Conservation (phyloP, 2,113 vertebrate species). For the Craseonycteris thonglongyai region DNA sequence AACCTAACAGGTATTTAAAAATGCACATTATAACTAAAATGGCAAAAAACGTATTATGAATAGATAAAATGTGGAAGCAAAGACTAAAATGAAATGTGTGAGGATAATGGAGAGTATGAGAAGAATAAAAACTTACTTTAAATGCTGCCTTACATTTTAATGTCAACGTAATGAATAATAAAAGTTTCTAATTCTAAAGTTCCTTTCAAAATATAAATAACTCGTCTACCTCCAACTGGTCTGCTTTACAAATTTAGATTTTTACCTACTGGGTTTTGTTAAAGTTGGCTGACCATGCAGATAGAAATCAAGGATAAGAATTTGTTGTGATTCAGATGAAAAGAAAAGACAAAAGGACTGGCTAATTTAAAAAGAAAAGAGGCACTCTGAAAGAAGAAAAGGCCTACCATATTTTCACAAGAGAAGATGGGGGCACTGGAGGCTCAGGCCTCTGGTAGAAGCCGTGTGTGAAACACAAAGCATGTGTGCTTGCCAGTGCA, state of each 20-base stretch:
- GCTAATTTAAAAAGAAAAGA: not conserved
- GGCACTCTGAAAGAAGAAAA: not conserved
- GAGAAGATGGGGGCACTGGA: not conserved
- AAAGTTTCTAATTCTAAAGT: not conserved
- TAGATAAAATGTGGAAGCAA: not conserved
- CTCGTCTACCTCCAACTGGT: not conserved
- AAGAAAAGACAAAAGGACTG: not conserved
- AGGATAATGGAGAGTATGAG: not conserved
- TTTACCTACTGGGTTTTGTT: not conserved
- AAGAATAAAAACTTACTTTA: not conserved
- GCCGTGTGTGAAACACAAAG: not conserved
- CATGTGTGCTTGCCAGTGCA: not conserved
- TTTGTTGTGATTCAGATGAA: not conserved
- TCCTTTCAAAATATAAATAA: not conserved
- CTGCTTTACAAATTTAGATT: constrained; percentile 11
- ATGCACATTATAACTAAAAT: not conserved
- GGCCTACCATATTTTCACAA: not conserved
- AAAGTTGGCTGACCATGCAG: not conserved
- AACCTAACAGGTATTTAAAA: not conserved
- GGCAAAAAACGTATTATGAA: not conserved
- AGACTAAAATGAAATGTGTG: not conserved
- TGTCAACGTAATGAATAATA: not conserved
- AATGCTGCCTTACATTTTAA: not conserved
- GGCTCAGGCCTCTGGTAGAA: not conserved
- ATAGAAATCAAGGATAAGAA: not conserved